Base-by-base conservation (phyloP, 2,113 vertebrate species). In the Tor tambroides region DNA sequence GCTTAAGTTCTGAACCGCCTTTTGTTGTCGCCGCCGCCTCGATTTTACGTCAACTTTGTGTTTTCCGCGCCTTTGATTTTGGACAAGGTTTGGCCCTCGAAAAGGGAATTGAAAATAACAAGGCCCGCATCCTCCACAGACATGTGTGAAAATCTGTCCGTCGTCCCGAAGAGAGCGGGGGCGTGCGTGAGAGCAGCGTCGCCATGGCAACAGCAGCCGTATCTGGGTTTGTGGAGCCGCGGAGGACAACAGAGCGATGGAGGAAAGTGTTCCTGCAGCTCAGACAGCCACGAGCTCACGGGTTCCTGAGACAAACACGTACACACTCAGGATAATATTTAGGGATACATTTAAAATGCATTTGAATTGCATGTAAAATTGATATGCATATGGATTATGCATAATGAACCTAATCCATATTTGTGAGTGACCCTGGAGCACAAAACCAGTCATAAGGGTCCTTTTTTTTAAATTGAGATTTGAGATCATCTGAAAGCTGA, bases 161-260 rank as follows among this genome's bases (percentile, higher is more conserved):
- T 85, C 74, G 71, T 84, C 87, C 72, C 82, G 9, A 63, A 74
- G 82, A 80, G 69, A 85, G 21, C 38, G 43, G 43, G 86, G 88
- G 86, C 51, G 75, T 87, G 88, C 84, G 82, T 71, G 75, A 41
- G 38, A 7, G 38, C 6, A 41, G 49, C 35, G 87, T 90, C 89
- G 85, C 84, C 86, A 92, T 92, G 91, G 92, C 91, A 91, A 92
- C 92, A 88, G 79, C 88, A 87, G 80, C 85, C 86, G 80, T 38
- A 89, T 89, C 90, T n/a, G n/a, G n/a, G n/a, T n/a, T n/a, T n/a
- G n/a, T n/a, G n/a, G 6, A 41, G 6, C 41, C 6, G 38, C 38
- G 6, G 32, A 32, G 32, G 32, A 32, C 2, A 38, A 38, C 35
- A 38, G 35, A 38, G 35, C 35, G 35, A 4, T 38, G 32, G 32